phyloP scores from a whole-genome alignment of 2,797 vertebrate genomes.

The Sus cebifrons region DNA sequence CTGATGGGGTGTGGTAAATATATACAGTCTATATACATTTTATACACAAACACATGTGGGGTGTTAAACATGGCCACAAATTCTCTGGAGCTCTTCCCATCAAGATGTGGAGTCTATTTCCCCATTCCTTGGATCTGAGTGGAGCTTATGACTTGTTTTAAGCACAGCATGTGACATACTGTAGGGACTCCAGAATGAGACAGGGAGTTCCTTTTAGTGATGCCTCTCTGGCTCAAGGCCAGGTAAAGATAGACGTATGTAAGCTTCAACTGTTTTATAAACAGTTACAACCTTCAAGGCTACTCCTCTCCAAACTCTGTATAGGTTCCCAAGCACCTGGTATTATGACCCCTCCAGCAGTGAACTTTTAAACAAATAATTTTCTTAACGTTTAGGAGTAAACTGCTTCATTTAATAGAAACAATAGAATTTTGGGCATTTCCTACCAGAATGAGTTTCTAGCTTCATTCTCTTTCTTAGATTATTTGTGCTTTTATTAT shows the following conservation, averaged over 20 bases:
- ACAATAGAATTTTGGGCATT: conserved; percentile 18
- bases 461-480: conserved; percentile 30
- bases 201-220: not conserved
- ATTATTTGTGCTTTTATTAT: conserved; percentile 33
- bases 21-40: not conserved
- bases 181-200: not conserved
- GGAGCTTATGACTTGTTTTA: not conserved
- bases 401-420: conserved; percentile 63
- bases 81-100: conserved; percentile 32
- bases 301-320: not conserved
- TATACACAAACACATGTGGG: not conserved
- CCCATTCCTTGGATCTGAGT: not conserved
- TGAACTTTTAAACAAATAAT: conserved; percentile 37
- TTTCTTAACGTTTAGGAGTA: conserved; percentile 29
- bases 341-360: conserved; percentile 20
- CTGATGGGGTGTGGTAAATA: not conserved
- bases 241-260: not conserved
- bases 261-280: conserved; percentile 62
- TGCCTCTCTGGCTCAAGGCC: not conserved
- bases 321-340: conserved; percentile 11
- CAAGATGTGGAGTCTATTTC: not conserved
- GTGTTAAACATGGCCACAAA: not conserved
- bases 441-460: conserved; percentile 21
- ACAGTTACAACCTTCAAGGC: conserved; percentile 12
- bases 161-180: not conserved